Base-by-base conservation (phyloP, 2,797 vertebrate genomes). In the Protosalanx chinensis region DNA sequence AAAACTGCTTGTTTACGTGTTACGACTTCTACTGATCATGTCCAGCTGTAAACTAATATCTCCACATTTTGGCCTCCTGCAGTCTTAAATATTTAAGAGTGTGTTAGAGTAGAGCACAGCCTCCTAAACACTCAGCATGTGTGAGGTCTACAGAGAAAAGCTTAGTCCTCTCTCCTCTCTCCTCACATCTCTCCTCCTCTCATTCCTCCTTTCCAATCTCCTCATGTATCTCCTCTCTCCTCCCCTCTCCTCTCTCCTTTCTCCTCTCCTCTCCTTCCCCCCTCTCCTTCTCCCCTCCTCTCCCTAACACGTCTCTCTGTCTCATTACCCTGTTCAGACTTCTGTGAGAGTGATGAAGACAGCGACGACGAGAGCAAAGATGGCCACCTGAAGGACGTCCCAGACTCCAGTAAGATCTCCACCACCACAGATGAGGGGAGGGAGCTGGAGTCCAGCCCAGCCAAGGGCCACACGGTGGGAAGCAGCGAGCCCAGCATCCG, bases 331-430 rank as follows among this genome's bases (percentile, higher is more conserved):
- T 1, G 5, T 56, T n/a, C 18, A 99, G 97, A 97, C 87, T 93
- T 95, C 82, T 96, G 95, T 4, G 95, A 95, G 87, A 99, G 95
- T 74, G 97, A 98, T 6, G 96, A 94, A 2, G 97, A 99, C 76
- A 99, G 97, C 76, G 97, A 99, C 13, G 93, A 96, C 0, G 97
- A 98, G 72, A 96, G 95, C 71, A 98, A 97, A 87, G 96, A 97
- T n/a, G 95, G 88, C 3, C 93, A 93, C 65, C 74, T 88, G 69
- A 93, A 92, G 6, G 96, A 97, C 46, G 91, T 88, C 7, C 91
- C 86, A 4, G 97, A 98, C 67, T 91, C 94, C 0, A 94, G 92
- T 70, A 96, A 95, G 87, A 97, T 98, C 80, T 94, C 95, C 76
- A 97, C 97, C 59, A 97, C 95, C 56, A 96, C 93, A 2, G 94